These are phyloP conservation scores for Trinectes maculatus DNA, from an alignment of 2,113 vertebrate species.

Conservation along the genomic window DNA sequence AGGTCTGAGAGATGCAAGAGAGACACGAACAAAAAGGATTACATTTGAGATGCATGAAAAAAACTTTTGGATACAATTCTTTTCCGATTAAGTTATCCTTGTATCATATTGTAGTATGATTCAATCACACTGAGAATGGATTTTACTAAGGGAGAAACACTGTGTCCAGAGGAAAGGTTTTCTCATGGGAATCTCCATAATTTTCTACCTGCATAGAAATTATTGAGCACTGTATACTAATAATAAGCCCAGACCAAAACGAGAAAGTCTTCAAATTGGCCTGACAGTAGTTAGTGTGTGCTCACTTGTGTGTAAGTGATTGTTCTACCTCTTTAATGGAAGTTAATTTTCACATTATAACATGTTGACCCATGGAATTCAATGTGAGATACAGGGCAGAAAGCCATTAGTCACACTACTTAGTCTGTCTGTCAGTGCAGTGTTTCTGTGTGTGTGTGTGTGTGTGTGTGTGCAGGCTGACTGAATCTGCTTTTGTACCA, in stretches of 20 bases:
- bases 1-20: too few species aligned
- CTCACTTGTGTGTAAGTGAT: conserved; percentile 11
- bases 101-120: too few species aligned
- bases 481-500: not conserved
- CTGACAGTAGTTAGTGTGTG: not conserved
- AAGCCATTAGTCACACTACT: conserved; percentile 40
- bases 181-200: too few species aligned
- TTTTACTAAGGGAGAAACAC: too few species aligned
- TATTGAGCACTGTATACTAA: not conserved
- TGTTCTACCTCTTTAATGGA: conserved; percentile 26
- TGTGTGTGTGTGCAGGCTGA: not conserved
- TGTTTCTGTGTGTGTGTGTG: conserved; percentile 10
- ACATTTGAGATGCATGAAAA: too few species aligned
- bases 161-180: too few species aligned
- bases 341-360: conserved; percentile 55
- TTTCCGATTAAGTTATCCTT: too few species aligned
- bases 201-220: too few species aligned
- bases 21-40: too few species aligned
- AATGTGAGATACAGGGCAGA: conserved; percentile 35
- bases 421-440: conserved; percentile 31
- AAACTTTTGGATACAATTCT: too few species aligned
- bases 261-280: not conserved
- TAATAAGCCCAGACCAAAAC: not conserved
- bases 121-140: too few species aligned
- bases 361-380: conserved; percentile 42